Conservation (phyloP, 2,888 invertebrate genomes). For the Folsomia candida region DNA sequence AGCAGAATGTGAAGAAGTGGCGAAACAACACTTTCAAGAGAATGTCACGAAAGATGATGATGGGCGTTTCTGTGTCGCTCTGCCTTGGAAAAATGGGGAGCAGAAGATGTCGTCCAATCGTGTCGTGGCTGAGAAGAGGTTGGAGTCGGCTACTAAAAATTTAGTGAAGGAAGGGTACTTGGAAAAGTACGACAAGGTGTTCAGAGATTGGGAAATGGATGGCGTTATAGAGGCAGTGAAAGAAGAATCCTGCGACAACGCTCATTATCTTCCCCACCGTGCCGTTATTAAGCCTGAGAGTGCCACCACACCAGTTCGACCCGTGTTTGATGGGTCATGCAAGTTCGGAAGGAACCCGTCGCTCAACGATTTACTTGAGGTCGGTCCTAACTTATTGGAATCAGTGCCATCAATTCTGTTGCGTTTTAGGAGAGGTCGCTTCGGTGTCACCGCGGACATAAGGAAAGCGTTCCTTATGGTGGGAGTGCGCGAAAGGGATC, state of each 20-base stretch:
- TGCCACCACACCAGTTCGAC: constrained; percentile 12
- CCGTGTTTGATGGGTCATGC: constrained; percentile 21
- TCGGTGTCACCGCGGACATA: constrained; percentile 18
- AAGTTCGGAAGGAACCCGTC: too few species aligned
- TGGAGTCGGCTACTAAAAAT: background rate
- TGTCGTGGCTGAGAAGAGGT: background rate
- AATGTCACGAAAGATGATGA: background rate
- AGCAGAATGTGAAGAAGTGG: constrained; percentile 2
- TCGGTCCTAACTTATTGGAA: constrained; percentile 41
- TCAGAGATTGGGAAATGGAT: constrained; percentile 2
- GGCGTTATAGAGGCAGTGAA: background rate
- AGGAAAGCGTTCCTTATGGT: constrained; percentile 25
- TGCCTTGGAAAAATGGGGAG: constrained; percentile 7
- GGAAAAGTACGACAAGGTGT: background rate
- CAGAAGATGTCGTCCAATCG: background rate
- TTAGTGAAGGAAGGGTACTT: background rate
- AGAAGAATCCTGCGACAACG: background rate
- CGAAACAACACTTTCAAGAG: background rate
- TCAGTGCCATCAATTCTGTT: constrained; percentile 25
- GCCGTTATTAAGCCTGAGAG: constrained; percentile 33
- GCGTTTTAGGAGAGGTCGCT: background rate
- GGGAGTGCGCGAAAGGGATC: background rate
- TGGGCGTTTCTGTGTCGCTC: background rate
- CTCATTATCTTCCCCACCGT: constrained; percentile 38
- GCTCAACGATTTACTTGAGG: constrained; percentile 44